phyloP scores from a whole-genome alignment of 1,140 invertebrate species.

The Drosophila equinoxialis region DNA sequence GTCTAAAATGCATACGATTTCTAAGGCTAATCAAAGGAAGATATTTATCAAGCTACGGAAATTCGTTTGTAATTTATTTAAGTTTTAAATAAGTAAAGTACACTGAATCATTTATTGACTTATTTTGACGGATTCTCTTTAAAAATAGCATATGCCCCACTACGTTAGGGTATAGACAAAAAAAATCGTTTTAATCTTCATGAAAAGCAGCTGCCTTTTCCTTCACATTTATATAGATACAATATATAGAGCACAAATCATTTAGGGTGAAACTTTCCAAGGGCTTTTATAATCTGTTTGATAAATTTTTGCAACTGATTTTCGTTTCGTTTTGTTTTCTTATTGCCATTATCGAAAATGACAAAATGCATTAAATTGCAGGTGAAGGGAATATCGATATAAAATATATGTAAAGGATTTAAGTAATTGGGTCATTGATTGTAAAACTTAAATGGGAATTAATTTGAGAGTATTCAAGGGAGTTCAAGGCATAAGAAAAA shows the following conservation, averaged over 20 bases:
- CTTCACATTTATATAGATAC: not conserved
- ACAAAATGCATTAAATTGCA: conserved; percentile 58
- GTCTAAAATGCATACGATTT: no score
- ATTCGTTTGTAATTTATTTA: not conserved
- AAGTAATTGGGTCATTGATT: conserved; percentile 53
- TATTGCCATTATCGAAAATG: conserved; percentile 50
- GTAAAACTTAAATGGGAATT: conserved; percentile 33
- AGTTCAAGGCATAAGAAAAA: not conserved
- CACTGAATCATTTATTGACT: no score
- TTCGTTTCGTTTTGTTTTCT: not conserved
- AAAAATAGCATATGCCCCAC: not conserved
- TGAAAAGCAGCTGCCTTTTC: conserved; percentile 40
- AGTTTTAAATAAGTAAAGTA: no score
- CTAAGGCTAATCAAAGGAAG: no score
- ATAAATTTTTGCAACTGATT: conserved; percentile 34
- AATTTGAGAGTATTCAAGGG: not conserved
- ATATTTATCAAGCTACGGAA: no score
- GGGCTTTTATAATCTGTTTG: conserved; percentile 42
- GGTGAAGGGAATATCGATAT: conserved; percentile 38
- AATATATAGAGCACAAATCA: conserved; percentile 36
- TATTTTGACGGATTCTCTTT: no score
- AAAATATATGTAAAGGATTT: not conserved
- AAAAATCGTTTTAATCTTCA: conserved; percentile 36
- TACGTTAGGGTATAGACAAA: conserved; percentile 17
- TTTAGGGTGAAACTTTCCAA: conserved; percentile 38